Base-by-base conservation (phyloP, 2,888 invertebrate species). In the Ochropacha duplaris region DNA sequence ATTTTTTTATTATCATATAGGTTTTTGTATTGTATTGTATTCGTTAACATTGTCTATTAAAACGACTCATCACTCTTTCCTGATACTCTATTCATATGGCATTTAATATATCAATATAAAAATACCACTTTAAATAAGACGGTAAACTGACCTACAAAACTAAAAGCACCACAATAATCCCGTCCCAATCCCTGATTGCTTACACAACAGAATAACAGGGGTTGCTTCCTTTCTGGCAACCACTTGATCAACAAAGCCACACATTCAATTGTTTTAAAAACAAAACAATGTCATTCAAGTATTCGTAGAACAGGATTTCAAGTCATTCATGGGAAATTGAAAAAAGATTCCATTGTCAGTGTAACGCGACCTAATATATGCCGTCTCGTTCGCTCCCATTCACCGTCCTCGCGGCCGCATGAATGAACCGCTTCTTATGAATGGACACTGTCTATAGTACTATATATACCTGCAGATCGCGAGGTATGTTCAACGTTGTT, bases 381-480 rank as follows among this genome's bases (percentile, higher is more conserved):
- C 78, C 60, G 71, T 91, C 92, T 84, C 88, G 65, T 78, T 92
- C 86, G 84, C 91, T 88, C 92, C 91, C 90, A 92, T 92, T 91
- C 90, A 91, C 83, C 62, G 78, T 72, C 80, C 77, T 79, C 80
- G 81, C 82, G 80, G 81, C 80, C 85, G 88, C 88, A 89, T 91
- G 86, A 92, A 92, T 91, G 91, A 89, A 92, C 87, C 81, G 88
- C 87, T 92, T 90, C 90, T 92, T 91, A 93, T 93, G 93, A 93
- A 93, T 93, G 92, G 88, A 87, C 87, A 84, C 86, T 86, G 84
- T 82, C 84, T 83, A 80, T 87, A 83, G 87, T 91, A 91, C 88
- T 90, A 91, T 91, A 88, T 88, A 76, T 87, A 72, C 74, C 73
- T 78, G 78, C 73, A 74, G 77, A 72, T 74, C 68, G 75, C 52